A percentile compares a stretch with the other conserved stretches of the same genome.
These are phyloP conservation scores for Pomacea canaliculata DNA, from an alignment of 2,888 invertebrate genomes.

Conservation along the genomic window DNA sequence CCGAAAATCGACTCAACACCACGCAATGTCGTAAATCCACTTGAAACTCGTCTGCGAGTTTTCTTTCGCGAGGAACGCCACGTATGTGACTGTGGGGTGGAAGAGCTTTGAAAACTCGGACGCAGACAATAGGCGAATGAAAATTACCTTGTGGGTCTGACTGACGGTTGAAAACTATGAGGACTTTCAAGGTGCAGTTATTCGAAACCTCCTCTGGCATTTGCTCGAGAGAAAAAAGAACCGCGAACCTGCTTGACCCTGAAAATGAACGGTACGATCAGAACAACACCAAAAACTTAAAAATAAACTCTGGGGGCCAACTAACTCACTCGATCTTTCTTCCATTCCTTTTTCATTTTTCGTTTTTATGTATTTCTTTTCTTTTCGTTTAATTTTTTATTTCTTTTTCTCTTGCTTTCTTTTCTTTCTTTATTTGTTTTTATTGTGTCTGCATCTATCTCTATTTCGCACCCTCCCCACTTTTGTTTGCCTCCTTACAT, in stretches of 20 bases:
- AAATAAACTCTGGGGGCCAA: neutral
- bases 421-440: neutral
- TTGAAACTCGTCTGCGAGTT: neutral
- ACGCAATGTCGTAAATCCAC: neutral
- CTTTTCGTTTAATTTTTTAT: neutral
- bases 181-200: no score
- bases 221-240: no score
- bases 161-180: no score
- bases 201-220: no score
- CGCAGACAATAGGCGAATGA: no score
- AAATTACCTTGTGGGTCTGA: no score
- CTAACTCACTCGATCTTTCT: neutral
- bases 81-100: neutral
- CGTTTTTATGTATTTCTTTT: neutral
- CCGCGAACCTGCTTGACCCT: no score
- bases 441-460: neutral
- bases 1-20: constrained; percentile 3
- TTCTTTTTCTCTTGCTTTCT: neutral
- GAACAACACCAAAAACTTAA: no score
- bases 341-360: neutral
- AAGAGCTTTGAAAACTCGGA: no score
- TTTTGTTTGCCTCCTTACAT: neutral
- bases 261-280: no score
- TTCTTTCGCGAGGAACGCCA: neutral
- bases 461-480: neutral